phyloP scores from a whole-genome alignment of 2,113 vertebrate genomes.

The Myocastor coypus region DNA sequence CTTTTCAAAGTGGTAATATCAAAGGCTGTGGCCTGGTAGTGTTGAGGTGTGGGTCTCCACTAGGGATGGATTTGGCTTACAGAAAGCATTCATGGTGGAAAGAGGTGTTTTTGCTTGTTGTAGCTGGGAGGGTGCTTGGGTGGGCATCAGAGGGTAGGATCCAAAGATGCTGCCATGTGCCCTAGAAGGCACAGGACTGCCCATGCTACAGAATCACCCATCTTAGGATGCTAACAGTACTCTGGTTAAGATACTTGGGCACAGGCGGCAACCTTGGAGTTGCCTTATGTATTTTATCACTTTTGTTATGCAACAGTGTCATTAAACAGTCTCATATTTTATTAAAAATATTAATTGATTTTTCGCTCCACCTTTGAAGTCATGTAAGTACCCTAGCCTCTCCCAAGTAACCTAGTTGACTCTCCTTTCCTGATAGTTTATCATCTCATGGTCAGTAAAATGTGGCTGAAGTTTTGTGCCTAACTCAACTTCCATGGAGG shows the following conservation, averaged over 20 bases:
- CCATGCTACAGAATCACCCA: background rate
- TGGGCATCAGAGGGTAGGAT: background rate
- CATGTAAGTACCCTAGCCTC: background rate
- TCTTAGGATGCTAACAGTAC: background rate
- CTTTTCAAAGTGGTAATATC: background rate
- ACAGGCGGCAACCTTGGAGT: background rate
- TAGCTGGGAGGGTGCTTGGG: background rate
- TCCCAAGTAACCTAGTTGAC: background rate
- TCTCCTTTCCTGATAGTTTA: background rate
- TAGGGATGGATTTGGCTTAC: background rate
- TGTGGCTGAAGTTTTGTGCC: background rate
- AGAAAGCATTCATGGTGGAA: background rate
- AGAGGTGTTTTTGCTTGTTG: background rate
- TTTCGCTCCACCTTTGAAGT: background rate
- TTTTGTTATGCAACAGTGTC: background rate
- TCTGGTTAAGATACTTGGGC: background rate
- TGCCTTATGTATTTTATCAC: background rate
- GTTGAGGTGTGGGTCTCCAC: background rate
- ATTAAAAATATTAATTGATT: conserved; percentile 35
- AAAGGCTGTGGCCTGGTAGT: background rate
- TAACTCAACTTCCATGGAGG: background rate
- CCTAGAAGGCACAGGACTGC: background rate
- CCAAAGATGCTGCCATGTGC: background rate
- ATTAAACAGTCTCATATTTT: background rate
- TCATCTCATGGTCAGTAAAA: background rate